Percentiles rank a stretch among this genome's conserved stretches.
Evolutionary conservation across 53 echinoderm and acorn worm genomes (phyloP).

Genomic region (Stichopus horrens): DNA sequence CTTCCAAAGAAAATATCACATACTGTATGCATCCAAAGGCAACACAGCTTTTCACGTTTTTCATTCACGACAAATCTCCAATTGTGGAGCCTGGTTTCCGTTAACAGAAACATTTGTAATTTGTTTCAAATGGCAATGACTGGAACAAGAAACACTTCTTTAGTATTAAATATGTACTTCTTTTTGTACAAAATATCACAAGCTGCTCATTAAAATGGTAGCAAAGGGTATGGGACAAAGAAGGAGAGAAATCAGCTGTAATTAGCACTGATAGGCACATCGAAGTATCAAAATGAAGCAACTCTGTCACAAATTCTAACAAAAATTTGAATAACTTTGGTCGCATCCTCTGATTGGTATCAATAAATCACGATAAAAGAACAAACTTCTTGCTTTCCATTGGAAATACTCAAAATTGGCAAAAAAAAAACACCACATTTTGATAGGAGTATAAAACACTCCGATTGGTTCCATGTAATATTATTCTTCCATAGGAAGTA

Average conservation of each 20-base stretch:
- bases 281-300: neutral
- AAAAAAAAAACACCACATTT: neutral
- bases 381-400: slow-evolving; percentile 27
- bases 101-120: neutral
- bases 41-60: neutral
- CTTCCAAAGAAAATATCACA: neutral
- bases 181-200: neutral
- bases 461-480: slow-evolving; percentile 3
- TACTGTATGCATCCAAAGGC: neutral
- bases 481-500: slow-evolving; percentile 38
- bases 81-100: neutral
- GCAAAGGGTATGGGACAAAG: neutral
- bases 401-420: neutral
- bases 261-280: neutral
- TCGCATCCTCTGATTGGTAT: neutral
- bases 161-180: neutral
- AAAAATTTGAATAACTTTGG: neutral
- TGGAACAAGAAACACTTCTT: neutral
- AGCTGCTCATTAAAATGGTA: neutral
- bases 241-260: neutral
- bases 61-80: neutral
- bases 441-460: neutral
- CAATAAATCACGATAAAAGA: neutral
- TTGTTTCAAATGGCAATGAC: neutral
- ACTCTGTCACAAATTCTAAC: slow-evolving; percentile 5